These are phyloP conservation scores for Silurus meridionalis DNA, from an alignment of 2,113 vertebrate genomes.

Conservation along the genomic window DNA sequence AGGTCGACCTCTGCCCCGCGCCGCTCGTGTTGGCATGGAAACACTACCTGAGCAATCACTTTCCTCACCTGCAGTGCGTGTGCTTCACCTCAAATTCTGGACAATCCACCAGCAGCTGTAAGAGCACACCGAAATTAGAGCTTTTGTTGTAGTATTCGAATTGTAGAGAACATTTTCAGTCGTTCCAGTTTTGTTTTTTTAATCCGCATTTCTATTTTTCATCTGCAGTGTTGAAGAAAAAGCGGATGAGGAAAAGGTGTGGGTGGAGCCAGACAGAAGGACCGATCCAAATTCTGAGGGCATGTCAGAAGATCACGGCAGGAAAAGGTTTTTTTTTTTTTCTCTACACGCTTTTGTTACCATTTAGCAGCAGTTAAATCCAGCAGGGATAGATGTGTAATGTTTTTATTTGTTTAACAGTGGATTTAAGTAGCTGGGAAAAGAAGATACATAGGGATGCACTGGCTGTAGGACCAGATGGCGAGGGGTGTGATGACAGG, in stretches of 20 bases:
- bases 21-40: conserved; percentile 87
- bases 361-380: background rate
- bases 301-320: conserved; percentile 82
- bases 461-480: conserved; percentile 66
- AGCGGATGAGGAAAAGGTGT: conserved; percentile 74
- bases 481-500: conserved; percentile 71
- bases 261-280: conserved; percentile 80
- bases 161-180: background rate
- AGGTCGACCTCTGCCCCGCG: conserved; percentile 82
- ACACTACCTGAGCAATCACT: conserved; percentile 82
- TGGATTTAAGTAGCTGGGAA: conserved; percentile 88
- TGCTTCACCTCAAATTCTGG: conserved; percentile 87
- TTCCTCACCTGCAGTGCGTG: conserved; percentile 80
- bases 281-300: conserved; percentile 80
- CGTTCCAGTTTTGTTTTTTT: background rate
- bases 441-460: conserved; percentile 85
- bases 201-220: background rate
- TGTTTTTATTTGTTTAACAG: conserved; percentile 59
- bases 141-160: conserved; percentile 14
- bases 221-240: conserved; percentile 81
- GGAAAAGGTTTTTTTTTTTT: conserved; percentile 74
- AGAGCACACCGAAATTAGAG: background rate
- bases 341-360: background rate
- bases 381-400: background rate
- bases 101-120: conserved; percentile 70